Conservation (phyloP, 2,888 invertebrate genomes). For the Thelaira solivaga region DNA sequence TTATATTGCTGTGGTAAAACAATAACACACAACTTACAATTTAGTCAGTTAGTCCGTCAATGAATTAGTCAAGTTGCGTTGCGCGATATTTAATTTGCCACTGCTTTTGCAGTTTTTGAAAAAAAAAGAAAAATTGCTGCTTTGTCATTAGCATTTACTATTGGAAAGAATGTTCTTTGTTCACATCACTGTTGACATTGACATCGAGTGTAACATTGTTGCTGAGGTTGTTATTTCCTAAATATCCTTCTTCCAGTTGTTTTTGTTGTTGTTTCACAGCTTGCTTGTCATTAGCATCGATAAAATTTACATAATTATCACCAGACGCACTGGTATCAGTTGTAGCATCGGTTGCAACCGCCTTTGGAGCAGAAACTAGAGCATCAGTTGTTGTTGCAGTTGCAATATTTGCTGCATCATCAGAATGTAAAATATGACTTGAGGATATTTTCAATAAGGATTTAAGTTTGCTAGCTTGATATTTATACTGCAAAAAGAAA, state of each 20-base stretch:
- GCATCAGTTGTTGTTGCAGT: neutral
- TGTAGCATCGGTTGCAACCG: neutral
- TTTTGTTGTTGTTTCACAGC: neutral
- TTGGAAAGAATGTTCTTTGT: conserved; percentile 1
- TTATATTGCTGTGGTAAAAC: neutral
- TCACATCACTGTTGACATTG: neutral
- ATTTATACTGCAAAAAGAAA: conserved; percentile 70
- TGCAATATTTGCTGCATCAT: neutral
- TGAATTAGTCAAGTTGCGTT: no score
- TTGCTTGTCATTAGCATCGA: conserved; percentile 7
- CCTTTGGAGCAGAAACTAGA: neutral
- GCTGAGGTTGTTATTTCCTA: neutral
- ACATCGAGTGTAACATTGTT: conserved; percentile 23
- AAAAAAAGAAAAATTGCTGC: no score
- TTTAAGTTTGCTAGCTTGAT: conserved; percentile 75
- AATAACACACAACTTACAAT: neutral
- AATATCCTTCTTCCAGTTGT: neutral
- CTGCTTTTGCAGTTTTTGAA: no score
- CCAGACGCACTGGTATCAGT: neutral
- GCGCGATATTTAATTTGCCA: no score
- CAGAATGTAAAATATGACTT: conserved; percentile 65
- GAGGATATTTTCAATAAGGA: conserved; percentile 72
- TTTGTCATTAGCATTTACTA: neutral
- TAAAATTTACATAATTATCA: conserved; percentile 35
- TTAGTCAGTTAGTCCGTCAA: conserved; percentile 71